Evolutionary conservation across 2,888 invertebrate genomes (phyloP).

Genomic region (Octodonta nipae): DNA sequence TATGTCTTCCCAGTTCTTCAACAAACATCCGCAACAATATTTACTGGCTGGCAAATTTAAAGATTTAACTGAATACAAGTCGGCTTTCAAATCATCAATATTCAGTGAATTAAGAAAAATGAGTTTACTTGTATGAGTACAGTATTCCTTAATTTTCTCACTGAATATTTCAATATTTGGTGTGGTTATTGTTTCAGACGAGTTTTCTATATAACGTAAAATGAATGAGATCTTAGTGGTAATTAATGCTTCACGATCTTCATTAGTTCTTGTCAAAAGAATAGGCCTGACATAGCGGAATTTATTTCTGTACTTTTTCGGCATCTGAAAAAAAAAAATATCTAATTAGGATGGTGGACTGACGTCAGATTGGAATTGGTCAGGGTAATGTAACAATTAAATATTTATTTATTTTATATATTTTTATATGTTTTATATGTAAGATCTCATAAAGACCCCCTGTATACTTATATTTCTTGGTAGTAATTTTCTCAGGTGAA

Average conservation of each 20-base stretch:
- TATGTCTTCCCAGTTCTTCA: slow-evolving; percentile 50
- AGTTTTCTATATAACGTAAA: slow-evolving; percentile 12
- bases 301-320: no score
- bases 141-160: not conserved
- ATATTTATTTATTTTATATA: no score
- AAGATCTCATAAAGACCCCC: no score
- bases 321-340: no score
- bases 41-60: slow-evolving; percentile 31
- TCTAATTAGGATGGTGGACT: no score
- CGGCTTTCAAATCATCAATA: not conserved
- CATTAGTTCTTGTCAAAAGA: slow-evolving; percentile 25
- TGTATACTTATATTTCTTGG: no score
- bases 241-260: slow-evolving; percentile 27
- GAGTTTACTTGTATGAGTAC: no score
- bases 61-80: not conserved
- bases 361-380: no score
- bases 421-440: no score
- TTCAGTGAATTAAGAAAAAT: no score
- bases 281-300: slow-evolving; percentile 29
- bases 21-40: slow-evolving; percentile 36
- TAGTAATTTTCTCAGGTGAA: no score
- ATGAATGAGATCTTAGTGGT: slow-evolving; percentile 26
- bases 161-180: not conserved
- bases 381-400: no score
- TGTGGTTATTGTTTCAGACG: not conserved